Conservation (phyloP, 2,797 vertebrate species). For the Ara ararauna region DNA sequence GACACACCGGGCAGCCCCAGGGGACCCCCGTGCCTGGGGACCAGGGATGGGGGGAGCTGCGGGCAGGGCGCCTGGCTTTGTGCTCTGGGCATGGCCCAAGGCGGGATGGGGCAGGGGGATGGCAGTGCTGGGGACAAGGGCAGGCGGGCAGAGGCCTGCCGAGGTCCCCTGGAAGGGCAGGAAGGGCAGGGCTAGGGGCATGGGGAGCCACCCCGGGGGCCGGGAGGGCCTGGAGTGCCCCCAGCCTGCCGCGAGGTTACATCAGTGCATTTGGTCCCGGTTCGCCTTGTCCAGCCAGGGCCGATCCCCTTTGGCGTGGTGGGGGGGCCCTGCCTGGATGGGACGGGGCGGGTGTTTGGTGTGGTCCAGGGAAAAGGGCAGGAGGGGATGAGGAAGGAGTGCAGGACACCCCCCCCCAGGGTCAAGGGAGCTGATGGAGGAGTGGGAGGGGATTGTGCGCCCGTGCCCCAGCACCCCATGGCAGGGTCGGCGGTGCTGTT, state of each 20-base stretch:
- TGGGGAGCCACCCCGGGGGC: not conserved
- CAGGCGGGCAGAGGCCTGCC: not conserved
- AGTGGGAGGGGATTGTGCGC: constrained; percentile 27
- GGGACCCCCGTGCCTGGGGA: constrained; percentile 55
- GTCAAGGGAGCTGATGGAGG: constrained; percentile 34
- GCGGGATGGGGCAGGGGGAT: constrained; percentile 40
- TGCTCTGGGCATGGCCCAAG: constrained; percentile 66
- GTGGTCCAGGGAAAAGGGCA: not conserved
- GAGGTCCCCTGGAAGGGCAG: constrained; percentile 25
- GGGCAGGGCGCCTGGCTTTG: constrained; percentile 71
- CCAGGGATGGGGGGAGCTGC: constrained; percentile 55
- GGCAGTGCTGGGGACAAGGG: constrained; percentile 60
- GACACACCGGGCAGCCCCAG: constrained; percentile 32
- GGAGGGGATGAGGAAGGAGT: constrained; percentile 9
- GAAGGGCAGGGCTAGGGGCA: constrained; percentile 2
- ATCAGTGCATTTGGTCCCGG: constrained; percentile 73
- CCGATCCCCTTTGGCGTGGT: constrained; percentile 55
- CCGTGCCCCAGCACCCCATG: constrained; percentile 66
- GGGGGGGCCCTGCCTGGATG: constrained; percentile 44
- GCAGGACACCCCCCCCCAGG: not conserved
- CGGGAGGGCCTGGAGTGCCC: not conserved
- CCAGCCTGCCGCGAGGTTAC: constrained; percentile 43
- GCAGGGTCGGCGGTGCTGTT: constrained; percentile 68
- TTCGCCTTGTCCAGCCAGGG: constrained; percentile 42
- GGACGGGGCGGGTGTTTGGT: constrained; percentile 45